Conservation (phyloP, 1,140 invertebrate species). For the Saccostrea cuccullata region DNA sequence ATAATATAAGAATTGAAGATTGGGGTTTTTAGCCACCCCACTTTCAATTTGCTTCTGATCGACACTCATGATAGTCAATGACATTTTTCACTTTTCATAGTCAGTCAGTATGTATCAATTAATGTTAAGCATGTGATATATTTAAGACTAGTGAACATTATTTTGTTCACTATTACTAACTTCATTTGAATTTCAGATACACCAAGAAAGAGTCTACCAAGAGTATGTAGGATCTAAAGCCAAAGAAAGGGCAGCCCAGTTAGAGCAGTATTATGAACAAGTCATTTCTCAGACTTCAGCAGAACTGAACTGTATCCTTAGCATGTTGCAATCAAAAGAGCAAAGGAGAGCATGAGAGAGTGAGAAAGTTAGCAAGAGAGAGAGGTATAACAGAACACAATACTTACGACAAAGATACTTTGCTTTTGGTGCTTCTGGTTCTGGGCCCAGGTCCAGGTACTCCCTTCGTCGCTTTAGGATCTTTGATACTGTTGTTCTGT, state of each 20-base stretch:
- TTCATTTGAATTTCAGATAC: constrained; percentile 63
- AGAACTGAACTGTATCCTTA: constrained; percentile 71
- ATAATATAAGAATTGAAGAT: too few species aligned
- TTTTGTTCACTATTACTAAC: not conserved
- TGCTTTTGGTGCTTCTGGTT: not conserved
- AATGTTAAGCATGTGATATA: too few species aligned
- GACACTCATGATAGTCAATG: too few species aligned
- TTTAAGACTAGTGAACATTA: not conserved
- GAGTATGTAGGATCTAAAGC: constrained; percentile 72
- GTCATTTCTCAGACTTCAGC: constrained; percentile 67
- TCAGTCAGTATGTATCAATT: too few species aligned
- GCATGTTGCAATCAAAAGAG: not conserved
- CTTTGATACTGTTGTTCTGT: constrained; percentile 64
- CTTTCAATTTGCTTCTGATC: too few species aligned
- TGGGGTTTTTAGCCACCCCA: not conserved
- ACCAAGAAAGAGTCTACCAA: constrained; percentile 76
- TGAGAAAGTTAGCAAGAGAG: not conserved
- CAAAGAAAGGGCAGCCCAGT: constrained; percentile 71
- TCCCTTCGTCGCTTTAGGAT: constrained; percentile 57
- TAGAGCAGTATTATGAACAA: constrained; percentile 77
- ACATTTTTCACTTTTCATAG: too few species aligned
- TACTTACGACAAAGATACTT: not conserved
- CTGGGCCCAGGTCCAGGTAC: not conserved
- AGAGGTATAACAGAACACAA: not conserved
- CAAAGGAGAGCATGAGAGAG: not conserved